Evolutionary conservation across 2,888 invertebrate species (phyloP).

Genomic region (Torymus texanus): DNA sequence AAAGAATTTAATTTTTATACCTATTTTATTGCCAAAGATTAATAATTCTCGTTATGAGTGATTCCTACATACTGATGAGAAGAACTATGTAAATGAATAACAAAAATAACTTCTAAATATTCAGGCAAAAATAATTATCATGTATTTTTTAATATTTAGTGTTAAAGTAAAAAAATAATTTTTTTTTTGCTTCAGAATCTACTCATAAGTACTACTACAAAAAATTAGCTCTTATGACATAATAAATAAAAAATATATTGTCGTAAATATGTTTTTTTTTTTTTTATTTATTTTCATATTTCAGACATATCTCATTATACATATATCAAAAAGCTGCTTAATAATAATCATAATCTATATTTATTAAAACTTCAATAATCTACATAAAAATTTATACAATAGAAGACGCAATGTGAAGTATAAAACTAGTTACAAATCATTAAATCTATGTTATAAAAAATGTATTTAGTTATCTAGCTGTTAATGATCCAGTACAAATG

Average conservation of each 20-base stretch:
- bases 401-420: too few species aligned
- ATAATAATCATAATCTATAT: too few species aligned
- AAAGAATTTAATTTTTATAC: not conserved
- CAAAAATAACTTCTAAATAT: slow-evolving; percentile 51
- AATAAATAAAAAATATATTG: too few species aligned
- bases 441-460: too few species aligned
- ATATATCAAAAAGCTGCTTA: not conserved
- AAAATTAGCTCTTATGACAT: too few species aligned
- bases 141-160: not conserved
- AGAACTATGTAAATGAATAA: slow-evolving; percentile 63
- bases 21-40: not conserved
- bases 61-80: slow-evolving; percentile 56
- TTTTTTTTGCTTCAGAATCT: too few species aligned
- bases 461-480: too few species aligned
- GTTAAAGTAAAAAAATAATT: too few species aligned
- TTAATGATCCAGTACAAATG: too few species aligned
- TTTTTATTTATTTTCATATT: slow-evolving; percentile 1
- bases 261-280: slow-evolving; percentile 19
- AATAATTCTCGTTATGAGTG: slow-evolving; percentile 43
- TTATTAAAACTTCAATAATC: not conserved
- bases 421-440: too few species aligned
- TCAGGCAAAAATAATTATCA: slow-evolving; percentile 37
- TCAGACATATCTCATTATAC: not conserved
- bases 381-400: slow-evolving; percentile 3
- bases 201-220: too few species aligned